Base-by-base conservation (phyloP, 2,888 invertebrate genomes). In the Onchidella celtica region DNA sequence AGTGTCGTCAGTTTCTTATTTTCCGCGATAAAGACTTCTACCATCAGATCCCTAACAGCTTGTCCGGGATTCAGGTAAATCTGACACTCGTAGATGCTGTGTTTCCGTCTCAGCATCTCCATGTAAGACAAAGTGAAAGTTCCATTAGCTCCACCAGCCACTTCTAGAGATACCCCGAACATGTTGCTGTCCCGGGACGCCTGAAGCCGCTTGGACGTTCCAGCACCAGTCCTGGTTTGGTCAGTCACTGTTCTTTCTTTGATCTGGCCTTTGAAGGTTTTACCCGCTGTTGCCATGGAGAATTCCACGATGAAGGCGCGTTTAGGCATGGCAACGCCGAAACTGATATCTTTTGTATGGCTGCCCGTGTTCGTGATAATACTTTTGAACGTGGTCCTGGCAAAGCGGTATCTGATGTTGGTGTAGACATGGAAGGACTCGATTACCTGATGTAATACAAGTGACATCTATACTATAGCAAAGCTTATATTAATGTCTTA, bases 81-180 rank as follows among this genome's bases (percentile, higher is more conserved):
- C 17, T 95, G 95, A 86, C 95, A 95, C 89, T 96, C 95, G 93
- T 96, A 96, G 14, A 95, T 94, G 6, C 95, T 95, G 83, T 95
- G 94, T 78, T 95, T 94, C 3, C 96, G 94, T 32, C 94, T 92
- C 70, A 96, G 92, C 61, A 96, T 89, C 92, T 96, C 96, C 90
- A 96, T 96, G 91, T 97, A 97, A 0, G 95, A 96, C 85, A 96
- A 92, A 89, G 95, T 95, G 92, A 97, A 97, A 0, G 94, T 93
- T 0, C 95, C 95, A 84, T 95, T 95, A 24, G 94, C 94, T 79
- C 94, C 93, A 0, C 95, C 94, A 84, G 95, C 96, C 3, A 96
- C 94, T 89, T 96, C 96, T 63, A 96, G 95, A 0, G 95, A 95
- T n/a, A 91, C 89, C 27, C 88, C 87, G 84, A 91, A 91, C 77